These are phyloP conservation scores for Leptopterna dolabrata DNA, from an alignment of 2,888 invertebrate species.

Conservation along the genomic window DNA sequence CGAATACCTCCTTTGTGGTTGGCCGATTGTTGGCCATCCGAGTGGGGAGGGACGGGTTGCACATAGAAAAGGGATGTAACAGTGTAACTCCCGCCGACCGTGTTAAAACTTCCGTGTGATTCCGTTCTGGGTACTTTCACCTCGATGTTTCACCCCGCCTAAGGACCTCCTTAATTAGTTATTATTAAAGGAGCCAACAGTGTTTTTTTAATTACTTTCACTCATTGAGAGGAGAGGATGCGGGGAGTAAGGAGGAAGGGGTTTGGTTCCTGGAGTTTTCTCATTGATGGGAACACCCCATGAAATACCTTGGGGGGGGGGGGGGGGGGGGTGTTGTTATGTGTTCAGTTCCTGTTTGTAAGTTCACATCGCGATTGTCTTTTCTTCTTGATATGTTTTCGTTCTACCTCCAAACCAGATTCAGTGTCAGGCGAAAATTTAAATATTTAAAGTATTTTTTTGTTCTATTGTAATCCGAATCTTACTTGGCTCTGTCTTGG, in stretches of 20 bases:
- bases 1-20: not conserved
- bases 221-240: not conserved
- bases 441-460: too few relatives aligned
- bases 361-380: too few relatives aligned
- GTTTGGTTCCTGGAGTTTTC: not conserved
- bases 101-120: slow-evolving; percentile 53
- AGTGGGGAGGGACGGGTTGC: not conserved
- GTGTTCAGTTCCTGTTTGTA: too few relatives aligned
- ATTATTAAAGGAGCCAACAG: slow-evolving; percentile 15
- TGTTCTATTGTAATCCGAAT: too few relatives aligned
- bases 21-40: not conserved
- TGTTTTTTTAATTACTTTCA: slow-evolving; percentile 38
- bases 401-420: too few relatives aligned
- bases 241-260: not conserved
- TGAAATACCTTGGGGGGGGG: slow-evolving; percentile 6
- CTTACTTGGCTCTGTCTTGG: too few relatives aligned
- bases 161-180: slow-evolving; percentile 13
- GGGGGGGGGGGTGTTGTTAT: too few relatives aligned
- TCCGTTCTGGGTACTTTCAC: slow-evolving; percentile 40
- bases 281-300: not conserved
- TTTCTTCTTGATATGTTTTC: too few relatives aligned
- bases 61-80: slow-evolving; percentile 17
- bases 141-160: not conserved
- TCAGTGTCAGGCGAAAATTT: too few relatives aligned
- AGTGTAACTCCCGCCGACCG: slow-evolving; percentile 29